Percentiles rank a stretch among this genome's conserved stretches.
Conservation (phyloP, 2,797 vertebrate genomes). For the Sebastes kiyomatsui region DNA sequence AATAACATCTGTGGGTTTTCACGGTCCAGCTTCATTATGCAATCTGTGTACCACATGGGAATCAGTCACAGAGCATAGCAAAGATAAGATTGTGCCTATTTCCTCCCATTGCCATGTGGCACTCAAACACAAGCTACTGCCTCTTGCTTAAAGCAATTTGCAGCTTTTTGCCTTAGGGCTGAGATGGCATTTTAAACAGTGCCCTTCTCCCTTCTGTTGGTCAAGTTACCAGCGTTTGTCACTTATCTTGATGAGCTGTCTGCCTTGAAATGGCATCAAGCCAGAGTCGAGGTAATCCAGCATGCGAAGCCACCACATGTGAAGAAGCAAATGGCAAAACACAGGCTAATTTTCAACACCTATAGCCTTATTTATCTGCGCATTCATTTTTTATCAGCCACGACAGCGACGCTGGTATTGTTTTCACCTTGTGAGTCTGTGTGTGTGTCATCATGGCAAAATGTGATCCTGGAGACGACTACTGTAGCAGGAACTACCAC, state of each 20-base stretch:
- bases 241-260: conserved; percentile 37
- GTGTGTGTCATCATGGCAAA: too few relatives aligned
- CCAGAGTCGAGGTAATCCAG: neutral
- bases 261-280: conserved; percentile 18
- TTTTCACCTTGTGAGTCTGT: too few relatives aligned
- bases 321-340: conserved; percentile 15
- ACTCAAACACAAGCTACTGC: conserved; percentile 28
- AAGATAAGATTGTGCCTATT: conserved; percentile 41
- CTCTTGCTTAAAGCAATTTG: conserved; percentile 42
- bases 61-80: conserved; percentile 33
- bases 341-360: neutral
- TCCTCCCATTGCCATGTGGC: conserved; percentile 34
- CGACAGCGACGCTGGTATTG: too few relatives aligned
- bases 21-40: conserved; percentile 69
- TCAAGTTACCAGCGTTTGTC: conserved; percentile 30
- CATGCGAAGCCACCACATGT: neutral
- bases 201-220: conserved; percentile 43
- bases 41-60: conserved; percentile 58
- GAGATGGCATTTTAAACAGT: conserved; percentile 50
- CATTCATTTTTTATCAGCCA: neutral
- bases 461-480: too few relatives aligned
- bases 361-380: neutral
- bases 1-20: conserved; percentile 75
- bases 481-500: too few relatives aligned
- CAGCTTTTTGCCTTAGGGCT: conserved; percentile 40